Evolutionary conservation across 2,113 vertebrate species (phyloP), one percentile per base, ranked within the genome.

Genomic region (Oryzias curvinotus): DNA sequence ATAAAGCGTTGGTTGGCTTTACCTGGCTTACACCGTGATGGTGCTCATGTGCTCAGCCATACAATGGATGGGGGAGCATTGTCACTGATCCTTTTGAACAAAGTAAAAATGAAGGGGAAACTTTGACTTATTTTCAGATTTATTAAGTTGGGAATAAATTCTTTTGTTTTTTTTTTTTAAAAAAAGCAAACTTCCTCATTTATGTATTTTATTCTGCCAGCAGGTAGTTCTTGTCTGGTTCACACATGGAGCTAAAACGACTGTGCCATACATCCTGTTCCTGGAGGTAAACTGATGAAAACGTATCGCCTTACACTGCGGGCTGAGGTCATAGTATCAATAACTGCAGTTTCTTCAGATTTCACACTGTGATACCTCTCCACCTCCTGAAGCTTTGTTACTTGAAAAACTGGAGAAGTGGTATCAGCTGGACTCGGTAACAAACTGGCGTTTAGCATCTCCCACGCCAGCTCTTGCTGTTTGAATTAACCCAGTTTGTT

Each of bases 221-320:
- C 14, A 28, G 15, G 43, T 58, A 43, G 36, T 51, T 28, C 26
- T 0, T 52, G 19, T 7, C 36, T 53, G 53, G 58, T 79, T 80
- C 45, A 56, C 52, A 23, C 56, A 42, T 7, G 18, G 52, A 69
- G 53, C 69, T 71, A 36, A 67, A 72, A 57, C 62, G 50, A 42
- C 58, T 57, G 85, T 91, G 87, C 84, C 90, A 88, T 89, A 87
- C 14, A 19, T 59, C 57, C 55, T 64, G 50, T 68, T 80, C 53
- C 63, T 69, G 67, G 71, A 46, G 41, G 28, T 55, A 43, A 68
- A 74, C 56, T 15, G 48, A 45, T 46, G 30, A 57, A 69, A 53
- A 59, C 44, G 44, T 23, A 53, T 63, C 26, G 5, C 58, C 25
- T 28, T 54, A 12, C 51, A 62, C 36, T 60, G 14, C 28, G 10